Evolutionary conservation across 2,113 vertebrate genomes (phyloP).

Genomic region (Scartelaos histophorus): DNA sequence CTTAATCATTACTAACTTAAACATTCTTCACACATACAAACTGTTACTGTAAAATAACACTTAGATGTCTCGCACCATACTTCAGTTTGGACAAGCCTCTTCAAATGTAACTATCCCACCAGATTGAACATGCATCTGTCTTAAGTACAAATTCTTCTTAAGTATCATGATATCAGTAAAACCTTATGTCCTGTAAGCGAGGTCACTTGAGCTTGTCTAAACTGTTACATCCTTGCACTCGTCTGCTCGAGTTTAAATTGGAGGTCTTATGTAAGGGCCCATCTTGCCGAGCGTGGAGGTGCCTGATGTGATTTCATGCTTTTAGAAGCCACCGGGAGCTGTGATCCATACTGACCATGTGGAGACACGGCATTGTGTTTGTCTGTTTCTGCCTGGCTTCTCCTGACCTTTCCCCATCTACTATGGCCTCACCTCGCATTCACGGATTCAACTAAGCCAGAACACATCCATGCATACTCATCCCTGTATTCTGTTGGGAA

Average conservation of each 20-base stretch:
- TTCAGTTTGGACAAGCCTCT: background rate
- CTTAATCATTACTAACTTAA: too few relatives aligned
- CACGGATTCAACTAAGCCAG: slow-evolving; percentile 43
- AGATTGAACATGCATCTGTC: background rate
- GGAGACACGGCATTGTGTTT: slow-evolving; percentile 28
- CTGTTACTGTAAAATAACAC: background rate
- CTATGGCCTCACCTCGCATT: slow-evolving; percentile 36
- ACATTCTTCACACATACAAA: too few relatives aligned
- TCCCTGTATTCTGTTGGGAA: slow-evolving; percentile 6
- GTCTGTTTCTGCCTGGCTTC: slow-evolving; percentile 46
- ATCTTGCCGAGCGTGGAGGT: slow-evolving; percentile 44
- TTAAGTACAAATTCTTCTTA: background rate
- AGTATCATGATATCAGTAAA: background rate
- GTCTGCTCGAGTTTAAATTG: slow-evolving; percentile 40
- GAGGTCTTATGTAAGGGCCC: slow-evolving; percentile 38
- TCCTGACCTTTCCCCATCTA: slow-evolving; percentile 56
- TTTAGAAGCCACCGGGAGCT: slow-evolving; percentile 27
- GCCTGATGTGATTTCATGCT: slow-evolving; percentile 53
- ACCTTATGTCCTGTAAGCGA: background rate
- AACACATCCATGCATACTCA: slow-evolving; percentile 6
- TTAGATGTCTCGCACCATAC: background rate
- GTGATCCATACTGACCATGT: slow-evolving; percentile 47
- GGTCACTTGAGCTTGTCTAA: background rate
- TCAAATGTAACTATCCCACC: background rate
- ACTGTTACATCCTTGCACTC: slow-evolving; percentile 22